Evolutionary conservation across 2,113 vertebrate genomes (phyloP).

Genomic region (Danio rerio): DNA sequence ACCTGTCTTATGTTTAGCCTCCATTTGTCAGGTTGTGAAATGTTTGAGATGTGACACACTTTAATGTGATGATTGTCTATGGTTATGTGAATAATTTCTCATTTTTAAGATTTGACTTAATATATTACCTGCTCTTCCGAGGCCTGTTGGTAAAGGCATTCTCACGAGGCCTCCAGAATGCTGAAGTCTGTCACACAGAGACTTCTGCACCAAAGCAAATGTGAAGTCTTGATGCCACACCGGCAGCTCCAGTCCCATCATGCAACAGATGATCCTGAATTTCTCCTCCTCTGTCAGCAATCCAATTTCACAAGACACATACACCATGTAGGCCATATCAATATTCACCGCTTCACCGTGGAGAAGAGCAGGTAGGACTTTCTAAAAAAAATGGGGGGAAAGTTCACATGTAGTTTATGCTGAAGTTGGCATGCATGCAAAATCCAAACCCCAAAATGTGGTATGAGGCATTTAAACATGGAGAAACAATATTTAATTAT

Average conservation of each 20-base stretch:
- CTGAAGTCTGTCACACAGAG: conserved; percentile 78
- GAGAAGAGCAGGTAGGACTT: conserved; percentile 79
- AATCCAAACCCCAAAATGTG: neutral
- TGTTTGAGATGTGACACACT: too few relatives aligned
- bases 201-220: conserved; percentile 76
- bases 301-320: conserved; percentile 71
- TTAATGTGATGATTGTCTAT: too few relatives aligned
- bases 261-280: conserved; percentile 80
- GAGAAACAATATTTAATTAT: neutral
- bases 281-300: conserved; percentile 71
- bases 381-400: conserved; percentile 61
- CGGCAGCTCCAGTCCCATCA: conserved; percentile 79
- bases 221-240: conserved; percentile 78
- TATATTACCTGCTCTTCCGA: conserved; percentile 77
- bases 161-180: conserved; percentile 77
- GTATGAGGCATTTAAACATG: neutral
- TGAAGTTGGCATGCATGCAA: neutral
- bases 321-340: conserved; percentile 85
- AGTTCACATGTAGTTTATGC: neutral
- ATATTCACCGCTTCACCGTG: conserved; percentile 84
- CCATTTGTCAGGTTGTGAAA: too few relatives aligned
- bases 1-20: too few relatives aligned
- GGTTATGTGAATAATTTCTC: too few relatives aligned
- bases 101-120: neutral
- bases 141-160: conserved; percentile 80